phyloP scores from a whole-genome alignment of 2,113 vertebrate species.

The Origma solitaria region DNA sequence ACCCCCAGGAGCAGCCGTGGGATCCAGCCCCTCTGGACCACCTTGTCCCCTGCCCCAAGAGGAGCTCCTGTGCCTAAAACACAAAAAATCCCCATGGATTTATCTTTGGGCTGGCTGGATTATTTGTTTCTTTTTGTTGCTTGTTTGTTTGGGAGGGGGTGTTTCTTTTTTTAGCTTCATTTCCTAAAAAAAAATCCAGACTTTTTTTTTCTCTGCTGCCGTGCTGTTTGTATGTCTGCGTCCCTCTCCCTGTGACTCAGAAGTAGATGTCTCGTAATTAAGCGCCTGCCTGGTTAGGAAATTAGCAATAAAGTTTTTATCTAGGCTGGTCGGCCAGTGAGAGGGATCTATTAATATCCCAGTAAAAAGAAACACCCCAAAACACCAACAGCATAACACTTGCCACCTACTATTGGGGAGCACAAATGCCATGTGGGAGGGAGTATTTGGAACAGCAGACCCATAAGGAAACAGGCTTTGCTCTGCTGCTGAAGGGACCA shows the following conservation, averaged over 20 bases:
- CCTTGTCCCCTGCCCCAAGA: background rate
- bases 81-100: background rate
- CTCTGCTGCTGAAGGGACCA: background rate
- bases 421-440: background rate
- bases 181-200: background rate
- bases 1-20: fast-evolving
- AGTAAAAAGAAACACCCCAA: background rate
- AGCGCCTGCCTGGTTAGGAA: background rate
- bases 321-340: background rate
- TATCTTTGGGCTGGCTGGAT: background rate
- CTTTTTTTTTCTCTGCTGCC: background rate
- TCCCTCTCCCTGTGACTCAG: background rate
- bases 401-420: slow-evolving; percentile 12
- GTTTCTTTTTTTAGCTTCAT: background rate
- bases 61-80: background rate
- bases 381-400: background rate
- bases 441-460: background rate
- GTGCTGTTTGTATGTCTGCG: background rate
- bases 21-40: background rate
- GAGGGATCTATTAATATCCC: slow-evolving; percentile 34
- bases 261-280: background rate
- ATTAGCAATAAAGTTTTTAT: slow-evolving; percentile 23
- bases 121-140: background rate
- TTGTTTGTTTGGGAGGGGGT: background rate
- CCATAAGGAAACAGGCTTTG: background rate